phyloP scores from a whole-genome alignment of 2,888 invertebrate genomes.

The Chamaedrilus cognettii region DNA sequence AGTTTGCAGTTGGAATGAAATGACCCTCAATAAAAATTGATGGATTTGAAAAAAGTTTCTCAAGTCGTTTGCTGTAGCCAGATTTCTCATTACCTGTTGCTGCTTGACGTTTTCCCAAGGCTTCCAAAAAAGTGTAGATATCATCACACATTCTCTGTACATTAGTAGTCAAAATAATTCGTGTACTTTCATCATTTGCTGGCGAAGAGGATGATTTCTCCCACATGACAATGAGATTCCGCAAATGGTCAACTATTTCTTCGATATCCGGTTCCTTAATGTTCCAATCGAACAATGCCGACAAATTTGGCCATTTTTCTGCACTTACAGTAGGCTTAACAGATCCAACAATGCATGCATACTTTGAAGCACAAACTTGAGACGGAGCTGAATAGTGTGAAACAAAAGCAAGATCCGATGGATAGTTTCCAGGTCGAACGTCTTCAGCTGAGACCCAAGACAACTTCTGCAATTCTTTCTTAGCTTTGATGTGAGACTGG shows the following conservation, averaged over 20 bases:
- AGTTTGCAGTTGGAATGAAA: slow-evolving; percentile 27
- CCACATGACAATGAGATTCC: too few species aligned
- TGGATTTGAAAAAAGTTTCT: too few species aligned
- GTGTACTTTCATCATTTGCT: too few species aligned
- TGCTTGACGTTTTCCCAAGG: too few species aligned
- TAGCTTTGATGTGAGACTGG: neutral
- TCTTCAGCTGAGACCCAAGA: neutral
- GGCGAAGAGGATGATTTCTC: too few species aligned
- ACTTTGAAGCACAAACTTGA: slow-evolving; percentile 24
- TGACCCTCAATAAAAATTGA: slow-evolving; percentile 31
- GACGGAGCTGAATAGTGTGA: slow-evolving; percentile 29
- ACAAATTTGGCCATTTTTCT: slow-evolving; percentile 21
- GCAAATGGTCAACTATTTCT: slow-evolving; percentile 32
- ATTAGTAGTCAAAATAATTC: too few species aligned
- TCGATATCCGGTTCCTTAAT: slow-evolving; percentile 23
- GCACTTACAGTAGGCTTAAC: slow-evolving; percentile 31
- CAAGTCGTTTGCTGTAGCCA: too few species aligned
- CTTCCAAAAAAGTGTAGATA: too few species aligned
- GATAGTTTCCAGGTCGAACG: neutral
- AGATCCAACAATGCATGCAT: slow-evolving; percentile 34
- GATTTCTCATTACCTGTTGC: too few species aligned
- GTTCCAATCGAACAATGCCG: slow-evolving; percentile 31
- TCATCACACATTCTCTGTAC: too few species aligned
- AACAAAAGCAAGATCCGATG: neutral
- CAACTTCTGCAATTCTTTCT: neutral